A percentile compares a stretch with the other conserved stretches of the same genome.
phyloP scores from a whole-genome alignment of 2,797 vertebrate genomes.

The Sebastes melanostomus region DNA sequence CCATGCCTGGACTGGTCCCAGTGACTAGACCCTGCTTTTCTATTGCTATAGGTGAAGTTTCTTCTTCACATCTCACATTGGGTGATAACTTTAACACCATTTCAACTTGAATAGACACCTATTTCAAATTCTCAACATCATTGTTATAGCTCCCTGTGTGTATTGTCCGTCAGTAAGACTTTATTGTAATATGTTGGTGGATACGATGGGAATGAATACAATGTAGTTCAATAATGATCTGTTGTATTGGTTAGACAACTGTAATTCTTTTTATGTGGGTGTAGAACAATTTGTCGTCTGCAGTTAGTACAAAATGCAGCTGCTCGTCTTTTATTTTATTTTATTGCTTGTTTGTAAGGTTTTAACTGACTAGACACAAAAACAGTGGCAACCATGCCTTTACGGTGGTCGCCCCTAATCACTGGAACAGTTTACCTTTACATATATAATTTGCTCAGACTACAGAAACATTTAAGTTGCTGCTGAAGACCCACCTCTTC shows the following conservation, averaged over 20 bases:
- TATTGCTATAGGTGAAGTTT: neutral
- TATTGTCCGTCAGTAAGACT: neutral
- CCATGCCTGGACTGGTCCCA: conserved; percentile 40
- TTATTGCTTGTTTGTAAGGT: no score
- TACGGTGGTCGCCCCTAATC: no score
- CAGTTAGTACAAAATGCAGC: no score
- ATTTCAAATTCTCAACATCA: neutral
- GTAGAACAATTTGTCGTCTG: no score
- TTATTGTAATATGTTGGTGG: neutral
- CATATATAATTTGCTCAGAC: no score
- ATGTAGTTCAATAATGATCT: neutral
- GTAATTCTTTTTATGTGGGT: no score
- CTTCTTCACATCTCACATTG: conserved; percentile 3
- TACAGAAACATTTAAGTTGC: no score
- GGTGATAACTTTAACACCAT: conserved; percentile 22
- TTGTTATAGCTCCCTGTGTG: neutral
- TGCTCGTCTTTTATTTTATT: no score
- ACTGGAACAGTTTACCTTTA: no score
- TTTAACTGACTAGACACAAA: no score
- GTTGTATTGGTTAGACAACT: neutral
- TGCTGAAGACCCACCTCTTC: no score
- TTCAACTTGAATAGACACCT: neutral
- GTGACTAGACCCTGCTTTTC: neutral
- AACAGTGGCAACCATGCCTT: no score
- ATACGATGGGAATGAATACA: neutral